phyloP scores from a whole-genome alignment of 1,140 invertebrate genomes.

The Cyclina sinensis region DNA sequence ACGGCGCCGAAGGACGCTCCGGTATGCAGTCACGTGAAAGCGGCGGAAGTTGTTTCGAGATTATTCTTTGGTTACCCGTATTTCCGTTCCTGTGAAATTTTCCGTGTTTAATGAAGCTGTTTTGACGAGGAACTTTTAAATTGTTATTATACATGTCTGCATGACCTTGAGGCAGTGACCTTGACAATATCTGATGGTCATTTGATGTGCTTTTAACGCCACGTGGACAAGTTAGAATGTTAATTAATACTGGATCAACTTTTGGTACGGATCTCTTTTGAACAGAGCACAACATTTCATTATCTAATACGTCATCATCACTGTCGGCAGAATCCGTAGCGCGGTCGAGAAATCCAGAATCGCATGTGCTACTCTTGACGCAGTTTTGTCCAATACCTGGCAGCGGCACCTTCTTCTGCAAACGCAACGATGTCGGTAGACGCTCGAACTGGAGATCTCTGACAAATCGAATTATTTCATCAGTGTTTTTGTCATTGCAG shows the following conservation, averaged over 20 bases:
- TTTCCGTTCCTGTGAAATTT: slow-evolving; percentile 11
- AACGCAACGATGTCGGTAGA: slow-evolving; percentile 67
- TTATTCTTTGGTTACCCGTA: slow-evolving; percentile 17
- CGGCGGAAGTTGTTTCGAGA: slow-evolving; percentile 70
- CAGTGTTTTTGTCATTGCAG: slow-evolving; percentile 63
- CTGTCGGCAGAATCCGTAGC: slow-evolving; percentile 58
- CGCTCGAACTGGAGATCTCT: slow-evolving; percentile 72
- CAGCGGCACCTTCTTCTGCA: slow-evolving; percentile 69
- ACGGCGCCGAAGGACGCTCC: slow-evolving; percentile 68
- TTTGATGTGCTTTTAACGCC: slow-evolving; percentile 26
- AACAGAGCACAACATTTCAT: slow-evolving; percentile 39
- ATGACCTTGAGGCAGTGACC: slow-evolving; percentile 47
- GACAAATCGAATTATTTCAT: slow-evolving; percentile 75
- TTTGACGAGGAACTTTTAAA: slow-evolving; percentile 28
- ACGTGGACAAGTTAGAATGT: slow-evolving; percentile 56
- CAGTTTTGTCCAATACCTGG: slow-evolving; percentile 69
- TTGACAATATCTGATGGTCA: slow-evolving; percentile 49
- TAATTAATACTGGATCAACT: slow-evolving; percentile 45
- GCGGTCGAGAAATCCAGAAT: slow-evolving; percentile 62
- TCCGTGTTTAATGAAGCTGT: slow-evolving; percentile 47
- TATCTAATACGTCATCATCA: slow-evolving; percentile 59
- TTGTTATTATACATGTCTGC: slow-evolving; percentile 53
- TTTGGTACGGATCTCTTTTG: background rate
- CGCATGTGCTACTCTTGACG: background rate
- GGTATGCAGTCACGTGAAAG: slow-evolving; percentile 64